Base-by-base conservation (phyloP, 2,888 invertebrate species). In the Panorpa germanica region DNA sequence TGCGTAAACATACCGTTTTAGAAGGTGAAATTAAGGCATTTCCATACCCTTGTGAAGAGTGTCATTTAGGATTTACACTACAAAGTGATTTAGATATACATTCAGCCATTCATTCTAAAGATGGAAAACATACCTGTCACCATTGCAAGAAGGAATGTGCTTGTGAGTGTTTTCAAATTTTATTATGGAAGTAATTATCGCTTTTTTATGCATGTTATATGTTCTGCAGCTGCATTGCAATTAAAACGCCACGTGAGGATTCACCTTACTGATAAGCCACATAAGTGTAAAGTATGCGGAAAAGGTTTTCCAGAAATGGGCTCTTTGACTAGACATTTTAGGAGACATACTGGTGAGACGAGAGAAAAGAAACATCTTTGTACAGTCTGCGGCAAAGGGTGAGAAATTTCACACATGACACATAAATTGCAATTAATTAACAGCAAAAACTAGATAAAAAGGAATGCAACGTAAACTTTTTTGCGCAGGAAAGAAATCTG, bases 241-340 rank as follows among this genome's bases (percentile, higher is more conserved):
- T 45, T 65, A 29, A 56, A 58, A 3, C 54, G 67, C 0, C 66
- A 67, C 45, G 47, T 65, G 5, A 52, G 55, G 27, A 57, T 57
- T 1, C 65, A 66, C 46, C 60, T 63, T 57, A 41, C 53, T 28
- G 44, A 50, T 25, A 63, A 62, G 45, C 59, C 59, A 8, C 58
- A 58, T 43, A 37, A 55, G 32, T 66, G 67, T 41, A 52, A 47
- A 17, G 37, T 42, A 19, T 67, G 67, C 44, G 51, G 48, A 28
- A 62, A 63, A 40, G 46, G 54, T 24, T 67, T 64, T 47, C 50
- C 57, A 2, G 67, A 67, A 45, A 49, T 50, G 37, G 58, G 57
- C 42, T 61, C 63, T 19, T 43, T 66, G 38, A 51, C 53, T 2
- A 49, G 64, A 1, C 67, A 67, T 45, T 40, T 45, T 36, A 55